phyloP scores from a whole-genome alignment of 1,140 invertebrate genomes.

The Stenopsyche tienmushanensis region DNA sequence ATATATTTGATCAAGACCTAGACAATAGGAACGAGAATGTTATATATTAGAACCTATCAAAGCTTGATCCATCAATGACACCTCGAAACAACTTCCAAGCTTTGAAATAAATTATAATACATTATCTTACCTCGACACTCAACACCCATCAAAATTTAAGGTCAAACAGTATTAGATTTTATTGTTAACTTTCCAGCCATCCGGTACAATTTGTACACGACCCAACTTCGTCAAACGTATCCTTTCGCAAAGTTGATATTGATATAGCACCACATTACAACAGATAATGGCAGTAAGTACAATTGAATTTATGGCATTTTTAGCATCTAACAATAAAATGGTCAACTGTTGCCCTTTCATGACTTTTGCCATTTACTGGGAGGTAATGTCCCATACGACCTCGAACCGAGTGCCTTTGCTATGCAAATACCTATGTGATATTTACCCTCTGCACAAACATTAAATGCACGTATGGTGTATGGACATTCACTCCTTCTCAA shows the following conservation, averaged over 20 bases:
- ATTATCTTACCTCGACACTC: not conserved
- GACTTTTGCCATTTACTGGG: constrained; percentile 10
- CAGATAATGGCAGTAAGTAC: no score
- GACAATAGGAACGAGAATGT: constrained; percentile 14
- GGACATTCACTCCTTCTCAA: no score
- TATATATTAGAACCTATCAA: constrained; percentile 17
- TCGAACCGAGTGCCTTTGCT: not conserved
- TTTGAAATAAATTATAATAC: constrained; percentile 18
- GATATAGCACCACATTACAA: no score
- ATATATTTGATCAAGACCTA: not conserved
- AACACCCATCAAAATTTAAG: no score
- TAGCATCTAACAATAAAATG: not conserved
- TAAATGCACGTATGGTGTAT: not conserved
- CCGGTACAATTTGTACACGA: no score
- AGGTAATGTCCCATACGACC: not conserved
- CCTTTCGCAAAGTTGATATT: no score
- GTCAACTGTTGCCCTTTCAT: constrained; percentile 11
- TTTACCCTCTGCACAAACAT: not conserved
- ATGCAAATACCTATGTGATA: not conserved
- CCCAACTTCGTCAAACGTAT: no score
- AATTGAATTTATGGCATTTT: not conserved
- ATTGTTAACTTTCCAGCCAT: no score
- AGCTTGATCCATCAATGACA: constrained; percentile 10
- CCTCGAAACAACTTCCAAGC: constrained; percentile 5
- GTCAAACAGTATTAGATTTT: no score